A percentile compares a stretch with the other conserved stretches of the same genome.
Evolutionary conservation across 2,888 invertebrate genomes (phyloP).

Genomic region (Oscheius sp.): DNA sequence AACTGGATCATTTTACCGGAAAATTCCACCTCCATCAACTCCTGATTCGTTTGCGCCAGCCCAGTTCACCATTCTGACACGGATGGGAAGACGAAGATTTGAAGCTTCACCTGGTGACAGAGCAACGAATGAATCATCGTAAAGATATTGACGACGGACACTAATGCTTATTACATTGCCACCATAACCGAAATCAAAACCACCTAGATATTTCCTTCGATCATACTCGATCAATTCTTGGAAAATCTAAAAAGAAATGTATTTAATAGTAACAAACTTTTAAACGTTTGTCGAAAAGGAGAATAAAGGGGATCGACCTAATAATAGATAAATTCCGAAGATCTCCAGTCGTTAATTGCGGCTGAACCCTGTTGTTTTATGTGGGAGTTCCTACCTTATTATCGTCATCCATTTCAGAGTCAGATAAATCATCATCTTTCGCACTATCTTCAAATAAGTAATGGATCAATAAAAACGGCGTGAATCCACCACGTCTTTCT

Average conservation of each 20-base stretch:
- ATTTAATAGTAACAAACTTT: constrained; percentile 19
- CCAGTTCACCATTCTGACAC: constrained; percentile 79
- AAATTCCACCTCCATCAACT: constrained; percentile 95
- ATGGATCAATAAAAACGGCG: constrained; percentile 5
- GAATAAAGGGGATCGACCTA: constrained; percentile 90
- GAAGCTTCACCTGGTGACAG: constrained; percentile 81
- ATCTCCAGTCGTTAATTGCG: constrained; percentile 75
- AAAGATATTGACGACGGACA: constrained; percentile 83
- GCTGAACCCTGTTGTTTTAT: constrained; percentile 18
- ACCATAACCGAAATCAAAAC: constrained; percentile 30
- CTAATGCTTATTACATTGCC: not conserved
- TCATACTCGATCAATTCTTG: constrained; percentile 74
- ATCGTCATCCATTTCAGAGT: constrained; percentile 17
- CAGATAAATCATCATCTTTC: not conserved
- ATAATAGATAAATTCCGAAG: constrained; percentile 87
- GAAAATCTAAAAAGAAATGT: constrained; percentile 68
- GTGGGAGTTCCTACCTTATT: not conserved
- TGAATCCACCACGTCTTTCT: not conserved
- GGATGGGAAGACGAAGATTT: constrained; percentile 84
- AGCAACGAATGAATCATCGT: constrained; percentile 96
- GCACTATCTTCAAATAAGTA: not conserved
- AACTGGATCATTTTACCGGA: constrained; percentile 74
- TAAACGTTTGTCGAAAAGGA: constrained; percentile 86
- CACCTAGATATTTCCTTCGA: constrained; percentile 76
- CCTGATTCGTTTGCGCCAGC: constrained; percentile 93